Evolutionary conservation across 2,888 invertebrate genomes (phyloP).

Genomic region (Diaprepes abbreviatus): DNA sequence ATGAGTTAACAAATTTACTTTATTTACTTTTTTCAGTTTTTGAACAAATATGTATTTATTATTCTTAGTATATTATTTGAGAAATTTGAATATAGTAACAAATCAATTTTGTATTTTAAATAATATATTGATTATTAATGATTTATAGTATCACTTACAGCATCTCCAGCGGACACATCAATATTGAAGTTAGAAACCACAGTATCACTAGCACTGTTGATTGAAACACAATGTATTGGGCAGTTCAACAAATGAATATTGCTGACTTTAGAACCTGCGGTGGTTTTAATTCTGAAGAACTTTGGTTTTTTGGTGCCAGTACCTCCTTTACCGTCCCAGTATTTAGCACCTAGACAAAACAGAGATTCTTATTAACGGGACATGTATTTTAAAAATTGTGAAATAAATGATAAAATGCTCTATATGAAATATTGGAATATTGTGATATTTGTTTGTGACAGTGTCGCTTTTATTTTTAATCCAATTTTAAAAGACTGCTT

Average conservation of each 20-base stretch:
- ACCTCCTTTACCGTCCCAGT: slow-evolving; percentile 52
- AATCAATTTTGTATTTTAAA: too few species aligned
- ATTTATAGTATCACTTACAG: slow-evolving; percentile 36
- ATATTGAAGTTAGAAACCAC: slow-evolving; percentile 44
- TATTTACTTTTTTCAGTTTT: neutral
- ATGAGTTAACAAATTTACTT: neutral
- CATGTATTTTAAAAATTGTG: too few species aligned
- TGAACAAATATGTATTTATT: too few species aligned
- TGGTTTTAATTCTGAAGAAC: slow-evolving; percentile 50
- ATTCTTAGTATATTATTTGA: too few species aligned
- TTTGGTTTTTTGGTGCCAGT: slow-evolving; percentile 51
- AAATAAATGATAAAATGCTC: too few species aligned
- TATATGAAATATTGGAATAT: too few species aligned
- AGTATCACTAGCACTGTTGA: slow-evolving; percentile 46
- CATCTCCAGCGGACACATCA: slow-evolving; percentile 48
- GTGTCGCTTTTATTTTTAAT: too few species aligned
- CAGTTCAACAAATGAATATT: slow-evolving; percentile 51
- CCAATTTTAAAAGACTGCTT: too few species aligned
- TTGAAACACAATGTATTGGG: slow-evolving; percentile 51
- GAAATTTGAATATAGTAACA: too few species aligned
- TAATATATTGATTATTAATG: too few species aligned
- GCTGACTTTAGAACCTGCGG: slow-evolving; percentile 45
- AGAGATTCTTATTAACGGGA: too few species aligned
- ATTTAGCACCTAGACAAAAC: slow-evolving; percentile 43
- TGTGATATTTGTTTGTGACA: too few species aligned